Evolutionary conservation across 2,113 vertebrate genomes (phyloP).

Genomic region (Cyanoramphus novaezelandiae): DNA sequence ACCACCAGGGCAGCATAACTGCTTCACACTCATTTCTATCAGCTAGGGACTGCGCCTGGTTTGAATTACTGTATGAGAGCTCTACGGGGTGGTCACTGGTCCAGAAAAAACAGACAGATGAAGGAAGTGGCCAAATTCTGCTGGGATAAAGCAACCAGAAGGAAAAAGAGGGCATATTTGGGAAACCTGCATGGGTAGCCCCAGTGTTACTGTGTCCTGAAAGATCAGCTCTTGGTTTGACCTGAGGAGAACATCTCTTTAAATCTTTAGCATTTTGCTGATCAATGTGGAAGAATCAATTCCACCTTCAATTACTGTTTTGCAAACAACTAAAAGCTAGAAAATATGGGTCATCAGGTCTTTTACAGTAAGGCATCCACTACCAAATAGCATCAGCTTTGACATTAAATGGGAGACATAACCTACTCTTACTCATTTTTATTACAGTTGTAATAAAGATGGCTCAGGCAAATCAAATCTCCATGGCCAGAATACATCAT

Average conservation of each 20-base stretch:
- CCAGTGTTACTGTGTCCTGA: not conserved
- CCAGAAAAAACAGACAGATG: not conserved
- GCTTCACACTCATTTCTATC: not conserved
- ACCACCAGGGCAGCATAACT: not conserved
- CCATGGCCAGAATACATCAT: not conserved
- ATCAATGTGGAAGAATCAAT: not conserved
- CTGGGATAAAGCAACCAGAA: not conserved
- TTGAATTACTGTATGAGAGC: not conserved
- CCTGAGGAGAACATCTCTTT: not conserved
- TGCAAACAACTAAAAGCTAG: not conserved
- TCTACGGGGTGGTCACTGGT: not conserved
- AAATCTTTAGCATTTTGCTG: not conserved
- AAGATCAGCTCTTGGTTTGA: not conserved
- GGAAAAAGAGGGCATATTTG: not conserved
- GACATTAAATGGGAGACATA: not conserved
- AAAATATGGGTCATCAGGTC: not conserved
- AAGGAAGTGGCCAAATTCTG: not conserved
- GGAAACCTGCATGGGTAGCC: not conserved
- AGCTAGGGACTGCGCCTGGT: not conserved
- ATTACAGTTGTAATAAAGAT: not conserved
- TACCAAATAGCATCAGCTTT: not conserved
- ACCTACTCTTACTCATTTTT: not conserved
- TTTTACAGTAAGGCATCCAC: not conserved
- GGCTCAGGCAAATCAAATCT: not conserved
- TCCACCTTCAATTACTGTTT: not conserved